phyloP scores from a whole-genome alignment of 2,797 vertebrate genomes.

The Euthynnus affinis region DNA sequence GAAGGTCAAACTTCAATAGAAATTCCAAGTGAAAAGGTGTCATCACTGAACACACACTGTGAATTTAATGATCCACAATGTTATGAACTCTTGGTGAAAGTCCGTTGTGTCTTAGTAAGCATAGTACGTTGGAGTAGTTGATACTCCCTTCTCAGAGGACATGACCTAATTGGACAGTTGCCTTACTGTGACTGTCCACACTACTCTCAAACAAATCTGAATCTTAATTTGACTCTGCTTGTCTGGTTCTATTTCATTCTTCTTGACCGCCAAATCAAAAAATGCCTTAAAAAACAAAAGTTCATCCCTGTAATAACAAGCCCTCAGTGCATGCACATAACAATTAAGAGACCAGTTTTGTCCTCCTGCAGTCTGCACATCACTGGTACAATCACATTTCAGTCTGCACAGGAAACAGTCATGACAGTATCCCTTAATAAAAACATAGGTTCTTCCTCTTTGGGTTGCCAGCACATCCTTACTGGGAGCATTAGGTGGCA shows the following conservation, averaged over 20 bases:
- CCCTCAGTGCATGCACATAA: conserved; percentile 10
- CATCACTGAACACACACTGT: background rate
- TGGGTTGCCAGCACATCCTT: background rate
- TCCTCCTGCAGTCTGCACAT: conserved; percentile 2
- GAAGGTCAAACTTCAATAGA: background rate
- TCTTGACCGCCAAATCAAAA: conserved; percentile 21
- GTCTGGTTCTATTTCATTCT: too few species aligned
- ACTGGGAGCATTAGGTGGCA: background rate
- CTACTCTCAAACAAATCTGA: background rate
- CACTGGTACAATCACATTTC: conserved; percentile 11
- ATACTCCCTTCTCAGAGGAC: conserved; percentile 16
- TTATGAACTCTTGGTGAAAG: background rate
- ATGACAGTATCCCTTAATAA: background rate
- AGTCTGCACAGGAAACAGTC: background rate
- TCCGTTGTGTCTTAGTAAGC: background rate
- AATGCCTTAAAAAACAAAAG: conserved; percentile 23
- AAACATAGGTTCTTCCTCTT: background rate
- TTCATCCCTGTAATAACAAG: conserved; percentile 1
- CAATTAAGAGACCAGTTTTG: background rate
- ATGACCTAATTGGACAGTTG: conserved; percentile 35
- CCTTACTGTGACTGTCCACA: conserved; percentile 27
- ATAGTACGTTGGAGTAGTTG: background rate
- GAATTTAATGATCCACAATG: background rate
- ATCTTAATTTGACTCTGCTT: background rate
- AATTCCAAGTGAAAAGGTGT: too few species aligned